phyloP scores from a whole-genome alignment of 1,140 invertebrate species.

The Drosophila albomicans region DNA sequence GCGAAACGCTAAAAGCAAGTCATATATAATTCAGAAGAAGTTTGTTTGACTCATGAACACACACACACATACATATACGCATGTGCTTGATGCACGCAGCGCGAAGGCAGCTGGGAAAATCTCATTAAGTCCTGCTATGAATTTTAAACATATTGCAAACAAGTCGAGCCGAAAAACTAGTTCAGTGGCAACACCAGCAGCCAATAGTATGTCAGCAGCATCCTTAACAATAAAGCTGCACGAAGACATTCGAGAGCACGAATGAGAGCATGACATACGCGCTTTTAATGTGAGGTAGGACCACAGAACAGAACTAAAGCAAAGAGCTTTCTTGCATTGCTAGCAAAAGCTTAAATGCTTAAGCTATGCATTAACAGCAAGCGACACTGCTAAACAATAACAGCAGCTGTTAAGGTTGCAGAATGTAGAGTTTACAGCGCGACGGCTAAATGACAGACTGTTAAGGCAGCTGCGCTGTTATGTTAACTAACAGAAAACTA shows the following conservation, averaged over 20 bases:
- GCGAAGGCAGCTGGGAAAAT: slow-evolving; percentile 57
- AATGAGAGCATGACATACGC: slow-evolving; percentile 45
- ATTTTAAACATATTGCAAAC: slow-evolving; percentile 80
- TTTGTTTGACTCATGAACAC: slow-evolving; percentile 5
- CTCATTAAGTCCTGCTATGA: slow-evolving; percentile 79
- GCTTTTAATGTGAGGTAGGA: slow-evolving; percentile 70
- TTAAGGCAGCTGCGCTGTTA: not conserved
- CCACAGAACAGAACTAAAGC: slow-evolving; percentile 26
- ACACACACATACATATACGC: slow-evolving; percentile 10
- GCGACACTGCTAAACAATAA: slow-evolving; percentile 1
- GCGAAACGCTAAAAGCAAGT: slow-evolving; percentile 70
- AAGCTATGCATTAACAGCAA: slow-evolving; percentile 27
- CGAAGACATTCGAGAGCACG: not conserved
- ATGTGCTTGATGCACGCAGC: slow-evolving; percentile 38
- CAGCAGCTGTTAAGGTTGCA: not conserved
- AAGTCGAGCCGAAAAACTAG: slow-evolving; percentile 53
- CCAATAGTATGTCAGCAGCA: slow-evolving; percentile 66
- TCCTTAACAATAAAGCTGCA: slow-evolving; percentile 43
- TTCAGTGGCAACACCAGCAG: slow-evolving; percentile 53
- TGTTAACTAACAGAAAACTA: slow-evolving; percentile 3
- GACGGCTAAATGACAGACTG: not conserved
- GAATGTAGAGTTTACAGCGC: not conserved
- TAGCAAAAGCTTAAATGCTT: slow-evolving; percentile 24
- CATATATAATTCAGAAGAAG: slow-evolving; percentile 71
- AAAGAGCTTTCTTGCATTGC: slow-evolving; percentile 35